These are phyloP conservation scores for Drosophila punjabiensis DNA, from an alignment of 1,140 invertebrate species.

Conservation along the genomic window DNA sequence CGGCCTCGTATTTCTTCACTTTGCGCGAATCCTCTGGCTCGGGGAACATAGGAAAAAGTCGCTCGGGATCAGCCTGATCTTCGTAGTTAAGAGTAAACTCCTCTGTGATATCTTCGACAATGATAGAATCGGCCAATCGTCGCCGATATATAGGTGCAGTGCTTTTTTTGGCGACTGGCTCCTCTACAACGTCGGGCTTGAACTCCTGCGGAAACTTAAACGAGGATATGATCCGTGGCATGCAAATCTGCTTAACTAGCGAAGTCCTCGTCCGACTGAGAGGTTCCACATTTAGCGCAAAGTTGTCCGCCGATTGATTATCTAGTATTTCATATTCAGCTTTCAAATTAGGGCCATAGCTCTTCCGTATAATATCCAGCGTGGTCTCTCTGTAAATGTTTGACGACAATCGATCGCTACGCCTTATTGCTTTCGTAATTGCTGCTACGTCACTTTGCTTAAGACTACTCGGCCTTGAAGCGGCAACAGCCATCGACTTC, in stretches of 20 bases:
- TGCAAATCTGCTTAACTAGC: conserved; percentile 27
- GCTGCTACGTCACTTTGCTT: neutral
- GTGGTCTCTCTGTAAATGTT: conserved; percentile 34
- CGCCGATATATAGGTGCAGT: conserved; percentile 4
- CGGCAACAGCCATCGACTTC: neutral
- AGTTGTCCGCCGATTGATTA: conserved; percentile 3
- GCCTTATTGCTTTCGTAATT: neutral
- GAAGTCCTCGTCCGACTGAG: conserved; percentile 15
- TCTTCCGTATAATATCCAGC: neutral
- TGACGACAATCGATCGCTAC: too few relatives aligned
- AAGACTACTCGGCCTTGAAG: neutral
- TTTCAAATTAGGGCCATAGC: neutral
- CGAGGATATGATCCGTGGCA: conserved; percentile 69
- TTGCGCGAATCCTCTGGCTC: neutral
- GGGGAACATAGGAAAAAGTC: conserved; percentile 53
- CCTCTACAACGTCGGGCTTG: neutral
- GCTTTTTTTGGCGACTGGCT: neutral
- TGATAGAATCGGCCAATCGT: neutral
- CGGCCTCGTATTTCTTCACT: neutral
- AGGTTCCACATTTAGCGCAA: neutral
- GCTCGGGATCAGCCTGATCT: conserved; percentile 63
- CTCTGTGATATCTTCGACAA: neutral
- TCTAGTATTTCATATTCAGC: neutral
- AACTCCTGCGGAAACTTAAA: conserved; percentile 74
- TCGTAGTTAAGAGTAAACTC: conserved; percentile 43